Percentiles rank a stretch among this genome's conserved stretches.
These are phyloP conservation scores for Osmerus eperlanus DNA, from an alignment of 2,113 vertebrate genomes.

Conservation along the genomic window DNA sequence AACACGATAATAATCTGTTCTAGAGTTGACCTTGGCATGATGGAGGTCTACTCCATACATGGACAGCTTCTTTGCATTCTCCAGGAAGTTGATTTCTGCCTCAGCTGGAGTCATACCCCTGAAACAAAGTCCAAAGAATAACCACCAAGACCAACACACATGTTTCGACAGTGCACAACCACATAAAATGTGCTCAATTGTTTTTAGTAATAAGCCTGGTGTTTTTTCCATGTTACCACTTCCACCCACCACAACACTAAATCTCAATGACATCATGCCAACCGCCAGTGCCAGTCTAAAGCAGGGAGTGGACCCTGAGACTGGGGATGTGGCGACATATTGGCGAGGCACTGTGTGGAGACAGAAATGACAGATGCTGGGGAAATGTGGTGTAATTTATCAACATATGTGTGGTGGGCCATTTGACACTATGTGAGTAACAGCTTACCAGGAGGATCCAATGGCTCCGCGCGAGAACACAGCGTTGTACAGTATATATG, in stretches of 20 bases:
- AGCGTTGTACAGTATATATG: neutral
- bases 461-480: neutral
- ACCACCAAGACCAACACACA: conserved; percentile 15
- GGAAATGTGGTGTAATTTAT: conserved; percentile 26
- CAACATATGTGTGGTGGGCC: conserved; percentile 5
- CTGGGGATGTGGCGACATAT: conserved; percentile 13
- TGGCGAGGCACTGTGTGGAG: conserved; percentile 13
- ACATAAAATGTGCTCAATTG: conserved; percentile 32
- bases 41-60: conserved; percentile 99
- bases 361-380: conserved; percentile 37
- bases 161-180: neutral
- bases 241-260: neutral
- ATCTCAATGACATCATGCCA: conserved; percentile 14
- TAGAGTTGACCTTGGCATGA: conserved; percentile 87
- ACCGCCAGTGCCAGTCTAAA: conserved; percentile 21
- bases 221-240: conserved; percentile 33
- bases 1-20: neutral
- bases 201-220: conserved; percentile 18
- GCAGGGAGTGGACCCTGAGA: conserved; percentile 7
- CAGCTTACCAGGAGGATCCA: neutral
- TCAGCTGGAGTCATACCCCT: conserved; percentile 97
- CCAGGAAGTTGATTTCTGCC: conserved; percentile 96
- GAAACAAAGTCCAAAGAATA: conserved; percentile 39
- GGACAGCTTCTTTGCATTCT: conserved; percentile 98
- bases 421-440: neutral